Percentiles rank a stretch among this genome's conserved stretches.
Evolutionary conservation across 2,113 vertebrate genomes (phyloP).

Genomic region (Tinamus guttatus): DNA sequence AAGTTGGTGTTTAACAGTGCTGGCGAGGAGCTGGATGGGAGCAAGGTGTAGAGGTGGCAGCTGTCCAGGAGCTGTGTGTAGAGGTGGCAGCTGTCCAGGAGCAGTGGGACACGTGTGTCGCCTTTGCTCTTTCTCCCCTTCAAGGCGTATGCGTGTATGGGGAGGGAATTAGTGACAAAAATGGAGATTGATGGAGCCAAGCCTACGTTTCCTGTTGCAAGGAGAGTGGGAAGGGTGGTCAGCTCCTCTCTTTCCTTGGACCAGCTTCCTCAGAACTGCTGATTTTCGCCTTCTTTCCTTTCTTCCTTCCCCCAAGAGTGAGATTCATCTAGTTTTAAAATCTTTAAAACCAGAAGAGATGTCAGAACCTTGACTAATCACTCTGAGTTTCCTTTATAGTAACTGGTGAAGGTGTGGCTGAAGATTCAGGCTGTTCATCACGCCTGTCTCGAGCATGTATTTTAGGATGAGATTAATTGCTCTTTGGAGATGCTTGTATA

Average conservation of each 20-base stretch:
- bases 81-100: not conserved
- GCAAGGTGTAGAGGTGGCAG: accelerated
- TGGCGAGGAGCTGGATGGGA: not conserved
- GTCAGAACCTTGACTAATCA: not conserved
- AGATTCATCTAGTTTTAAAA: not conserved
- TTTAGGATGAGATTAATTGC: not conserved
- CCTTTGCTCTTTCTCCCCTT: not conserved
- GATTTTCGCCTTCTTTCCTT: not conserved
- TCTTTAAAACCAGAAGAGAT: not conserved
- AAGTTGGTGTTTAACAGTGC: not conserved
- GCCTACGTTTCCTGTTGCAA: accelerated
- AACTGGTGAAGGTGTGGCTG: not conserved
- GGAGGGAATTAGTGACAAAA: not conserved
- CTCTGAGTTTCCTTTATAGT: not conserved
- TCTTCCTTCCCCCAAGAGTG: not conserved
- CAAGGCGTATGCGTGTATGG: accelerated
- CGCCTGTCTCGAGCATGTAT: not conserved
- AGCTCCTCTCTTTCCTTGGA: too few species aligned
- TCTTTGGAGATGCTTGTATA: not conserved
- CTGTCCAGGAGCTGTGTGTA: not conserved
- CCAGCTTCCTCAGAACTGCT: not conserved
- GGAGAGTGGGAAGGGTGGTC: not conserved
- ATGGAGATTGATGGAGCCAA: not conserved
- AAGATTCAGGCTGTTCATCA: not conserved
- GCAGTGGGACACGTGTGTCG: not conserved